A percentile compares a stretch with the other conserved stretches of the same genome.
Conservation (phyloP, 2,797 vertebrate species). For the Urocyon cinereoargenteus region DNA sequence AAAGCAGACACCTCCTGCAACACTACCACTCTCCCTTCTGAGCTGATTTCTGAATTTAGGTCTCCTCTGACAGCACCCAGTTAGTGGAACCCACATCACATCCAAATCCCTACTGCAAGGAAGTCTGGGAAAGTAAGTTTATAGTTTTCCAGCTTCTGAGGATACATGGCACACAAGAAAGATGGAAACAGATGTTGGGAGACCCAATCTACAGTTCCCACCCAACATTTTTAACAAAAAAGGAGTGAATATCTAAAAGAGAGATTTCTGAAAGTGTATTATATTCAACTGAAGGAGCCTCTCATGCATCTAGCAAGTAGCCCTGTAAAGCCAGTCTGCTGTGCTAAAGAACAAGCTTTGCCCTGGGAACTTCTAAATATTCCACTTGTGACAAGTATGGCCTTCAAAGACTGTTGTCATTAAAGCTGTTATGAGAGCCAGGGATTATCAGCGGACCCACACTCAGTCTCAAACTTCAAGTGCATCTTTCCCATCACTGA, state of each 20-base stretch:
- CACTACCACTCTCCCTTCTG: neutral
- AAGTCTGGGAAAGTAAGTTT: neutral
- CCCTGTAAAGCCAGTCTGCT: neutral
- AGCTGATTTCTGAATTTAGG: neutral
- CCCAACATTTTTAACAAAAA: conserved; percentile 6
- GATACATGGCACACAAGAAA: neutral
- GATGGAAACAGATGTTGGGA: neutral
- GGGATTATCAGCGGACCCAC: neutral
- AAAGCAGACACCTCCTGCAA: neutral
- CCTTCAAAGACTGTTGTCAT: neutral
- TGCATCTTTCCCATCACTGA: neutral
- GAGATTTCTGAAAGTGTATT: neutral
- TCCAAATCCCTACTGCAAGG: neutral
- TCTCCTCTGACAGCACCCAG: neutral
- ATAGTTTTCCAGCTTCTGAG: neutral
- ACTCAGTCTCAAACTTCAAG: neutral
- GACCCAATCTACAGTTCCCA: neutral
- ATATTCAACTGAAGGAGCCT: neutral
- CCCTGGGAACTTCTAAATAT: neutral
- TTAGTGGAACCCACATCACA: neutral
- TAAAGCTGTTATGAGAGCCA: neutral
- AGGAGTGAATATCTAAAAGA: neutral
- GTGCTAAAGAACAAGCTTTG: neutral
- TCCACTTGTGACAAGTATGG: neutral
- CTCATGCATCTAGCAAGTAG: neutral